These are phyloP conservation scores for Salmo trutta DNA, from an alignment of 2,797 vertebrate species.

Conservation along the genomic window DNA sequence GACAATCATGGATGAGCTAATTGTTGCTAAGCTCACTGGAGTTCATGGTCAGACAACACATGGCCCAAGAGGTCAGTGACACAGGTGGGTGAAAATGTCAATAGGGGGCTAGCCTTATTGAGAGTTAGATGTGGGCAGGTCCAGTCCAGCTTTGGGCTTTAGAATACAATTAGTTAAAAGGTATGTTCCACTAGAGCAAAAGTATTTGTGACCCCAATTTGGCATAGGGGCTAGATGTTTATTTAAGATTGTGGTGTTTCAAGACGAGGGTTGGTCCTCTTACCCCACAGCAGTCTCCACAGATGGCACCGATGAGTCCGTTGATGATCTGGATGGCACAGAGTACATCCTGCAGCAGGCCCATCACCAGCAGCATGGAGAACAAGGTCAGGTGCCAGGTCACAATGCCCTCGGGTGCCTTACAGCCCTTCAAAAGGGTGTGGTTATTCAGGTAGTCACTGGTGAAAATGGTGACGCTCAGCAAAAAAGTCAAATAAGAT, in stretches of 20 bases:
- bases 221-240: not conserved
- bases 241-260: too few species aligned
- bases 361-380: conserved; percentile 82
- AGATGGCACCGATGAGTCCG: conserved; percentile 88
- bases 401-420: conserved; percentile 59
- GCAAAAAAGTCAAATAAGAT: not conserved
- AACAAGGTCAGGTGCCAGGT: conserved; percentile 91
- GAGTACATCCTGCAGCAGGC: conserved; percentile 79
- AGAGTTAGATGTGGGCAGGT: not conserved
- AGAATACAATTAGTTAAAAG: too few species aligned
- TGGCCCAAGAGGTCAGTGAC: conserved; percentile 4
- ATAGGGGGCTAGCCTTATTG: not conserved
- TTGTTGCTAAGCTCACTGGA: not conserved
- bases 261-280: conserved; percentile 26
- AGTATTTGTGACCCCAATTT: too few species aligned
- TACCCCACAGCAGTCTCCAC: conserved; percentile 87
- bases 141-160: too few species aligned
- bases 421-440: conserved; percentile 51
- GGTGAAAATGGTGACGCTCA: not conserved
- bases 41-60: not conserved
- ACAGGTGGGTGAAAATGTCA: not conserved
- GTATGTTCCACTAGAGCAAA: too few species aligned
- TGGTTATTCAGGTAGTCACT: conserved; percentile 82
- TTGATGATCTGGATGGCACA: conserved; percentile 88
- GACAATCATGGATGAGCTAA: not conserved